Conservation (phyloP, 2,888 invertebrate genomes). For the Beris chalybata region DNA sequence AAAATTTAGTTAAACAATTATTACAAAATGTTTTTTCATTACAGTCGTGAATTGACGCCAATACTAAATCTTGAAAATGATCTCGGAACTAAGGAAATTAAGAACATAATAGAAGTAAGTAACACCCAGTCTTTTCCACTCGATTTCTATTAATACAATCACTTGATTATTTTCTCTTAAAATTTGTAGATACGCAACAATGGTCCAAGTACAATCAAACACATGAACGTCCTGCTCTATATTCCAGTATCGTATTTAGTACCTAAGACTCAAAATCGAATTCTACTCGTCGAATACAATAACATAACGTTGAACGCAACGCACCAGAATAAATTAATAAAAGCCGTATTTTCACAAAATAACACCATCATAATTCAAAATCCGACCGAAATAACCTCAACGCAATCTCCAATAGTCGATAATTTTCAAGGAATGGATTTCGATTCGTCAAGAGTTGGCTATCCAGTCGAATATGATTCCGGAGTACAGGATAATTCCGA, state of each 20-base stretch:
- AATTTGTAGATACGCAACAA: conserved; percentile 50
- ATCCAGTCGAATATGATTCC: conserved; percentile 34
- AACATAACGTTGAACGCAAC: conserved; percentile 51
- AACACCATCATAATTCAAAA: conserved; percentile 50
- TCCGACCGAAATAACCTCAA: conserved; percentile 45
- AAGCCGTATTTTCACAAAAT: conserved; percentile 50
- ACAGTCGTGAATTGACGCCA: conserved; percentile 47
- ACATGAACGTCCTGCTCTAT: conserved; percentile 48
- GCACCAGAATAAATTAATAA: conserved; percentile 49
- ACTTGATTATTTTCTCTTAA: too few relatives aligned
- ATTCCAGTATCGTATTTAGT: conserved; percentile 53
- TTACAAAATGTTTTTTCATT: conserved; percentile 15
- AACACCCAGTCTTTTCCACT: background rate
- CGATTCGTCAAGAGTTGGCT: conserved; percentile 39
- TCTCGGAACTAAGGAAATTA: conserved; percentile 47
- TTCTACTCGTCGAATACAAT: conserved; percentile 51
- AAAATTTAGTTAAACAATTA: background rate
- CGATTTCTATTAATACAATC: too few relatives aligned
- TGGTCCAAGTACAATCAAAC: conserved; percentile 53
- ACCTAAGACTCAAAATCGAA: conserved; percentile 45
- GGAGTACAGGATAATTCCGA: conserved; percentile 17
- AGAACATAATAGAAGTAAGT: conserved; percentile 51
- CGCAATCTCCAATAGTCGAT: conserved; percentile 26
- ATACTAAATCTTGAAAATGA: conserved; percentile 51
- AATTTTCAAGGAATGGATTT: conserved; percentile 38